Conservation (phyloP, 2,113 vertebrate species). For the Antechinus flavipes region DNA sequence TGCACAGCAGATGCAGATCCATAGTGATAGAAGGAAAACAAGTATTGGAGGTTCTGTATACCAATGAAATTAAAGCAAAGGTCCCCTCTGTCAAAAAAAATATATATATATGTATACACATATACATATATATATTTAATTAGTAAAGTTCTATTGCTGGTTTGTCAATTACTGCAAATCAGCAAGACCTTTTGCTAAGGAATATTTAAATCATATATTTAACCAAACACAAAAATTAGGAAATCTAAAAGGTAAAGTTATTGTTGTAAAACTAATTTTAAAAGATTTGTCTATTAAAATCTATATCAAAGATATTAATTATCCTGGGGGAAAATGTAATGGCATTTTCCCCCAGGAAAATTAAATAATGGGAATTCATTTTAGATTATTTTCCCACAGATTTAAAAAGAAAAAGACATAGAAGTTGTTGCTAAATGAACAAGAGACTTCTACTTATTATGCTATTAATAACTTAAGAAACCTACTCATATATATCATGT, state of each 20-base stretch:
- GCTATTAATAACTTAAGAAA: background rate
- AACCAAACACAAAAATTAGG: background rate
- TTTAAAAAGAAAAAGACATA: background rate
- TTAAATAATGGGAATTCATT: background rate
- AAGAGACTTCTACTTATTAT: background rate
- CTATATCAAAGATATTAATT: constrained; percentile 16
- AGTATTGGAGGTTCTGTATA: background rate
- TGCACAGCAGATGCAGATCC: background rate
- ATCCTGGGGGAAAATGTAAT: background rate
- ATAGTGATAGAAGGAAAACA: background rate
- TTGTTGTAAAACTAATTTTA: constrained; percentile 15
- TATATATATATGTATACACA: too few species aligned
- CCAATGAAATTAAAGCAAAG: background rate
- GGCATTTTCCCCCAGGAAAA: too few species aligned
- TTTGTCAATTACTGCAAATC: constrained; percentile 5
- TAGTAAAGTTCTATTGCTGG: constrained; percentile 27
- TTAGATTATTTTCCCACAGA: background rate
- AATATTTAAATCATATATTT: constrained; percentile 4
- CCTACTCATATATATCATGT: background rate
- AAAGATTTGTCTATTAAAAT: constrained; percentile 33
- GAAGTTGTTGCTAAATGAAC: constrained; percentile 13
- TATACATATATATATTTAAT: background rate
- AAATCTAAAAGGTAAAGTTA: background rate
- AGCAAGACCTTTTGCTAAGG: constrained; percentile 19
- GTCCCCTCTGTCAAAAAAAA: background rate